Base-by-base conservation (phyloP, 2,797 vertebrate genomes). In the Adelosebastes latens region DNA sequence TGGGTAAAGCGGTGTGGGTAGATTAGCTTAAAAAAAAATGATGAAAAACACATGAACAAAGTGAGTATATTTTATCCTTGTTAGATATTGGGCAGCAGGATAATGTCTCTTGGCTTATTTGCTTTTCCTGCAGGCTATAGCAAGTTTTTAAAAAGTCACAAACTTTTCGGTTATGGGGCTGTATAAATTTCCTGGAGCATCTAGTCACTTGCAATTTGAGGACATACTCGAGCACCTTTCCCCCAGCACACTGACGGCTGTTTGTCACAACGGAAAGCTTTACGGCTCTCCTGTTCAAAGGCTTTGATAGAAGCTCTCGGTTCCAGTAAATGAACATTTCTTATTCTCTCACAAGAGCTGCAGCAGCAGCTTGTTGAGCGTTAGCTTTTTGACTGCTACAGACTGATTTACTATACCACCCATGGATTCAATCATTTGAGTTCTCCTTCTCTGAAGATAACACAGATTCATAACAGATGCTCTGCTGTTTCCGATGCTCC, bases 281-380 rank as follows among this genome's bases (percentile, higher is more conserved):
- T 42, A 67, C 42, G 56, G 53, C 73, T 82, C 78, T 32, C 58
- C 58, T 69, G 72, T 69, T 91, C 52, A 64, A 52, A 80, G 60
- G 71, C 85, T 85, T 87, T 88, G 82, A 90, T 84, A 4, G 65
- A 49, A 80, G 77, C 82, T 86, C 68, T 80, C 32, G 70, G 85
- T 89, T 87, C 79, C 84, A 79, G 79, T 70, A 85, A 90, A 87
- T 85, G 87, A 88, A 86, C 82, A 87, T 86, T 82, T 70, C 81
- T 83, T 53, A 76, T 84, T 82, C 83, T 76, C 70, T 69, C 63
- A 67, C 67, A 67, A 75, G 79, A 87, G 80, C 85, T 42, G 39
- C 39, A 87, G 80, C 79, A 69, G 5, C 78, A 73, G 88, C 87
- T 82, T 87, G 81, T 84, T 68, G 82, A 83, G 84, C 39, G 24